phyloP scores from a whole-genome alignment of 2,113 vertebrate species.

The Antigone vipio region DNA sequence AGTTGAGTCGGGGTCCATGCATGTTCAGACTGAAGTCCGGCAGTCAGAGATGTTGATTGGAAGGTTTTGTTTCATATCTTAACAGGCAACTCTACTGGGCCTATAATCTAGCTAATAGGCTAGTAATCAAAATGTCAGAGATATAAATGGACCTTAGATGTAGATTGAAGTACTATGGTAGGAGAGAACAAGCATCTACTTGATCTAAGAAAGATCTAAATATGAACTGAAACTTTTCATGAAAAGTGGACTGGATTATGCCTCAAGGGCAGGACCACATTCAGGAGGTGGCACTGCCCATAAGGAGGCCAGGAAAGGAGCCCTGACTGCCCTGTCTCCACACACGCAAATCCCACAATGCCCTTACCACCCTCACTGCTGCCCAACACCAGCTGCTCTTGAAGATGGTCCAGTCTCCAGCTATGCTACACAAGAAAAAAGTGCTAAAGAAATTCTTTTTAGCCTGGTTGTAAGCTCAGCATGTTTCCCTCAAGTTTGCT shows the following conservation, averaged over 20 bases:
- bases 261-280: background rate
- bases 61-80: background rate
- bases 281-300: background rate
- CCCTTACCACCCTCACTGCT: rapidly evolving
- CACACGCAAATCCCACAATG: background rate
- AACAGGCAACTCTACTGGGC: background rate
- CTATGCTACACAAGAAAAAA: background rate
- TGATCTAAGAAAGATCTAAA: background rate
- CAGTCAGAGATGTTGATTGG: background rate
- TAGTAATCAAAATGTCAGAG: background rate
- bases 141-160: background rate
- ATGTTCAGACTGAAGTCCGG: background rate
- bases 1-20: background rate
- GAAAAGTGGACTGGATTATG: background rate
- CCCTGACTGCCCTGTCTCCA: background rate
- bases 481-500: background rate
- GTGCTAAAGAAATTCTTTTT: background rate
- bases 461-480: background rate
- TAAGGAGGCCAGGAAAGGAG: background rate
- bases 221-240: background rate
- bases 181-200: background rate
- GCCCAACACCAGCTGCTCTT: background rate
- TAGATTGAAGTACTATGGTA: background rate
- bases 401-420: background rate
- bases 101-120: background rate